Evolutionary conservation across 2,797 vertebrate genomes (phyloP).

Genomic region (Helarctos malayanus): DNA sequence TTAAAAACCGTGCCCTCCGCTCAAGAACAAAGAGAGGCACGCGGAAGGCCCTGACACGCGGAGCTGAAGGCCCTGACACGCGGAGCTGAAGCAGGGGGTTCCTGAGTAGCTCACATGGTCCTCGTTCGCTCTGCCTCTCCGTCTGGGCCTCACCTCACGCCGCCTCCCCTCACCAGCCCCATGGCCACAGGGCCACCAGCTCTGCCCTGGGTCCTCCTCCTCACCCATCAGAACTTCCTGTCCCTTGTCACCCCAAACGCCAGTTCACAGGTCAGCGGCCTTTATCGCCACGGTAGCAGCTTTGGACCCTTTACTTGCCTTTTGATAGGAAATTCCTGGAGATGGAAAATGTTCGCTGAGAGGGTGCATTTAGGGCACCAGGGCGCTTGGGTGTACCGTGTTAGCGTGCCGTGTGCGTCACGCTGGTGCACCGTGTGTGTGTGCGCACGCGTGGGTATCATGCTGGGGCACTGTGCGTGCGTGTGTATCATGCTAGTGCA

Average conservation of each 20-base stretch:
- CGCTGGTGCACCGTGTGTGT: background rate
- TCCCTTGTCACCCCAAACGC: background rate
- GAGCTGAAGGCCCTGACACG: background rate
- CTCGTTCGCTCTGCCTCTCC: background rate
- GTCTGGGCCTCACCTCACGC: background rate
- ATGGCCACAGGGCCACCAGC: background rate
- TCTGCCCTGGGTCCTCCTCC: background rate
- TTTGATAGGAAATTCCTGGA: background rate
- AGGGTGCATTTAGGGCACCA: too few species aligned
- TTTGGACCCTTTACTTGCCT: background rate
- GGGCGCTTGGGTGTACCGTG: background rate
- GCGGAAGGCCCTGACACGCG: background rate
- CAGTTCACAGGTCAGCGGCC: background rate
- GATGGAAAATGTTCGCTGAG: background rate
- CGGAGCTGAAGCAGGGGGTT: background rate
- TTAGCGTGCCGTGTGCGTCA: background rate
- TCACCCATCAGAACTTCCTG: background rate
- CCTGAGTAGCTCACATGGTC: background rate
- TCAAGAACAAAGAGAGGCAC: too few species aligned
- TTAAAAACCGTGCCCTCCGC: background rate
- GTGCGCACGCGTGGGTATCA: too few species aligned
- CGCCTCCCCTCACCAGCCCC: background rate
- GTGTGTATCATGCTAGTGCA: too few species aligned
- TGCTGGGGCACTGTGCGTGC: too few species aligned
- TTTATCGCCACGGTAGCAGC: background rate